Conservation (phyloP, 2,888 invertebrate genomes). For the Prosopocoilus inquinatus region DNA sequence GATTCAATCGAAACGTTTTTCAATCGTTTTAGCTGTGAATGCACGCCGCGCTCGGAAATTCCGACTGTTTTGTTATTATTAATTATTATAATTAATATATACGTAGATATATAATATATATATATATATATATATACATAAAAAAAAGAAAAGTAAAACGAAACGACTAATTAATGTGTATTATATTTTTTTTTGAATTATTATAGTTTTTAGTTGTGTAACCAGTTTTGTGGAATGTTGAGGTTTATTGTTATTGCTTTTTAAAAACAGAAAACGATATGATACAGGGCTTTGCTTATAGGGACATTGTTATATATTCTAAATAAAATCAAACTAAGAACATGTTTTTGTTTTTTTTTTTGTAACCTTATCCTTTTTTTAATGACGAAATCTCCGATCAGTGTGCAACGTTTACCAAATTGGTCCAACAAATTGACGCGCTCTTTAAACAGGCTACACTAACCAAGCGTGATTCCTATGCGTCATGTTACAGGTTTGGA, state of each 20-base stretch:
- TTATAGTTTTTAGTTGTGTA: conserved; percentile 7
- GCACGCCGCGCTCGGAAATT: background rate
- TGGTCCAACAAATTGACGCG: too few relatives aligned
- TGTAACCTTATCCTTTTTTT: too few relatives aligned
- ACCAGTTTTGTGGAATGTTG: conserved; percentile 16
- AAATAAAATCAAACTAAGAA: conserved; percentile 19
- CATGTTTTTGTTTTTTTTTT: too few relatives aligned
- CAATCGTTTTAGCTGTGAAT: background rate
- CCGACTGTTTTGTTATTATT: conserved; percentile 6
- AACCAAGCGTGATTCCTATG: too few relatives aligned
- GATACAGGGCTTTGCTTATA: conserved; percentile 47
- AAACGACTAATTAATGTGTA: background rate
- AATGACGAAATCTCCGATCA: too few relatives aligned
- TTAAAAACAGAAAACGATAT: conserved; percentile 36
- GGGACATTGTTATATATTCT: conserved; percentile 43
- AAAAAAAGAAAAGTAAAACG: too few relatives aligned
- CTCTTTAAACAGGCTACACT: too few relatives aligned
- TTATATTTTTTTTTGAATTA: conserved; percentile 12
- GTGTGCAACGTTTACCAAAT: too few relatives aligned
- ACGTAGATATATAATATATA: conserved; percentile 9
- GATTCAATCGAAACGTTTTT: background rate
- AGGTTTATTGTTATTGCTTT: conserved; percentile 44
- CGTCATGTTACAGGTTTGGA: too few relatives aligned
- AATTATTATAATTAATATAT: conserved; percentile 11
- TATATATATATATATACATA: too few relatives aligned